These are phyloP conservation scores for Trichosurus vulpecula DNA, from an alignment of 2,797 vertebrate genomes.

Conservation along the genomic window DNA sequence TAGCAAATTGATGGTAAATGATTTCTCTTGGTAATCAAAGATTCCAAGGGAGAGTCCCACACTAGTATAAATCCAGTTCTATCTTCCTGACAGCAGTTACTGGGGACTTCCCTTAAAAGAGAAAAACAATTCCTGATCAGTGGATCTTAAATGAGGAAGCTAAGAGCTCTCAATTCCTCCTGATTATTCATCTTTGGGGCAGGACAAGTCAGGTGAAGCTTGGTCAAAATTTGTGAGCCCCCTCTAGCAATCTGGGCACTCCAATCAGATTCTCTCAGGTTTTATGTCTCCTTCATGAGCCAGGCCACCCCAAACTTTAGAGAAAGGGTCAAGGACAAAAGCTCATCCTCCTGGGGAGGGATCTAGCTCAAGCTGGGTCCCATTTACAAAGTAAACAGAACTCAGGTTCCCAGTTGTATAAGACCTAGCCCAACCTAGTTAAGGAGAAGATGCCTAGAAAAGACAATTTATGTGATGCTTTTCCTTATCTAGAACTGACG, in stretches of 20 bases:
- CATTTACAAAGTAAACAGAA: background rate
- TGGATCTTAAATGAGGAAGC: background rate
- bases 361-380: background rate
- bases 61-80: background rate
- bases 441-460: background rate
- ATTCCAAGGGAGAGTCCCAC: background rate
- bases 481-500: background rate
- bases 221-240: background rate
- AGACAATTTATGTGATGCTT: background rate
- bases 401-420: background rate
- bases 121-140: accelerated
- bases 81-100: background rate
- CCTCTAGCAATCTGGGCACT: background rate
- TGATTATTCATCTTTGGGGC: background rate
- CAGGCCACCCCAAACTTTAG: background rate
- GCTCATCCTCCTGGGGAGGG: background rate
- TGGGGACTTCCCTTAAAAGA: background rate
- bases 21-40: too few relatives aligned
- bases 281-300: background rate
- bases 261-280: background rate
- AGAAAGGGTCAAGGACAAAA: background rate
- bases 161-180: background rate
- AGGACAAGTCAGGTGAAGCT: background rate
- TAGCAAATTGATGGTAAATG: too few relatives aligned
- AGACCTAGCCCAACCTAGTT: background rate